Evolutionary conservation across 2,797 vertebrate genomes (phyloP), one percentile per base, ranked within the genome.

Genomic region (Parauchenoglanis ngamensis): DNA sequence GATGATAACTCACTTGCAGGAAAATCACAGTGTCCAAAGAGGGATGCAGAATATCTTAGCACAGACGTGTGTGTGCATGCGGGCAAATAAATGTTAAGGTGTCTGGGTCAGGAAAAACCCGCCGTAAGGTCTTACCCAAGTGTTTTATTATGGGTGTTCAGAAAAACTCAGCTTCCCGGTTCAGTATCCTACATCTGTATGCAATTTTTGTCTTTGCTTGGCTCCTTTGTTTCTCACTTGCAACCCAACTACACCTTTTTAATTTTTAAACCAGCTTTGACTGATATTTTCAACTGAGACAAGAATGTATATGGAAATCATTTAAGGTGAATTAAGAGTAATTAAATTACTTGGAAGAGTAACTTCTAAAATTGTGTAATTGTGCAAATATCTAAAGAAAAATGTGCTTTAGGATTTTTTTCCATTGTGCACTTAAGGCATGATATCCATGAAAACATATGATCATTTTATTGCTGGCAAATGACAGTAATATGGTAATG

Each of bases 11-110:
- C 82, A 85, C 46, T 52, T 63, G 44, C 84, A 85, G 56, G 85
- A 83, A 89, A 89, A 88, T 80, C 84, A 88, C 89, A 80, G 89
- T 88, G 87, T 84, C 52, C 63, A 70, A 65, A 77, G 84, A 59
- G 79, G 25, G 86, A 70, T 73, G 79, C 70, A 78, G 80, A 79
- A 54, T 52, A 31, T 40, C 80, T 82, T 31, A 67, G 25, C 44
- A 63, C 28, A 4, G 76, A 85, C 49, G 61, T 79, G 83, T 87
- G 83, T 68, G 67, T 80, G 80, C 59, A 86, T 85, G 80, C 25
- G 77, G 46, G 31, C 44, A 83, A 76, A 84, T 78, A 56, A 84
- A 57, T 63, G 63, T 28, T 84, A 84, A 65, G 82, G 85, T 80
- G 82, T 86, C 84, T 81, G 46, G 31, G 11, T 59, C 86, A 76